Percentiles rank a stretch among this genome's conserved stretches.
These are phyloP conservation scores for Tillus elongatus DNA, from an alignment of 2,888 invertebrate species.

Conservation along the genomic window DNA sequence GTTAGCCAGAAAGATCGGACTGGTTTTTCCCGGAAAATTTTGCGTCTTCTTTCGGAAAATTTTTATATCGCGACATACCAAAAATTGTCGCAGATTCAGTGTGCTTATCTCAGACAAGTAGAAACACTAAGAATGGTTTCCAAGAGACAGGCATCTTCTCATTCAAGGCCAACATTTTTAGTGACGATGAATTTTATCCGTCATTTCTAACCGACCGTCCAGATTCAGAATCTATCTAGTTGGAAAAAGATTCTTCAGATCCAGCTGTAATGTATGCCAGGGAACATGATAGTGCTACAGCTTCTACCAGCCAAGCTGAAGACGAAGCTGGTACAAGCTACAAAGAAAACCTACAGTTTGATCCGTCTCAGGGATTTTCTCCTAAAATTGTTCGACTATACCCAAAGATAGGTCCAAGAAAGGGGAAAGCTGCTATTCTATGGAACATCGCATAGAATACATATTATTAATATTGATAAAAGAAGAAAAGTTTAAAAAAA, in stretches of 20 bases:
- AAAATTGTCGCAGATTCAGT: too few species aligned
- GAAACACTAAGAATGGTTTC: constrained; percentile 18
- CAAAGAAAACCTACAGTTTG: not conserved
- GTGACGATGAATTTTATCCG: constrained; percentile 13
- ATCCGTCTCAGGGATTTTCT: not conserved
- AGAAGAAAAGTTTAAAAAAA: too few species aligned
- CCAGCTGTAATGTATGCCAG: not conserved
- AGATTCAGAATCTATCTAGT: not conserved
- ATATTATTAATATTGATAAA: constrained; percentile 14
- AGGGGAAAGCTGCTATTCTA: constrained; percentile 13
- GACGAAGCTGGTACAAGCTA: too few species aligned
- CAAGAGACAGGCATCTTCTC: constrained; percentile 18
- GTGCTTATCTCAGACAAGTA: too few species aligned
- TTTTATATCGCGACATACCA: too few species aligned
- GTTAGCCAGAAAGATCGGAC: too few species aligned
- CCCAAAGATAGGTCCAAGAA: constrained; percentile 21
- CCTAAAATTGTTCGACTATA: constrained; percentile 12
- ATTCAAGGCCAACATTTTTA: constrained; percentile 15
- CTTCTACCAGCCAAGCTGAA: constrained; percentile 22
- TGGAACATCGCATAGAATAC: constrained; percentile 12
- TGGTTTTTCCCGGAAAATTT: too few species aligned
- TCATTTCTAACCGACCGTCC: constrained; percentile 8
- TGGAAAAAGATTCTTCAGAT: not conserved
- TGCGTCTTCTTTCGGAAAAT: too few species aligned
- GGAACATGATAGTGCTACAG: constrained; percentile 10